Evolutionary conservation across 2,888 invertebrate species (phyloP), one percentile per base, ranked within the genome.

Genomic region (Oscheius sp.): DNA sequence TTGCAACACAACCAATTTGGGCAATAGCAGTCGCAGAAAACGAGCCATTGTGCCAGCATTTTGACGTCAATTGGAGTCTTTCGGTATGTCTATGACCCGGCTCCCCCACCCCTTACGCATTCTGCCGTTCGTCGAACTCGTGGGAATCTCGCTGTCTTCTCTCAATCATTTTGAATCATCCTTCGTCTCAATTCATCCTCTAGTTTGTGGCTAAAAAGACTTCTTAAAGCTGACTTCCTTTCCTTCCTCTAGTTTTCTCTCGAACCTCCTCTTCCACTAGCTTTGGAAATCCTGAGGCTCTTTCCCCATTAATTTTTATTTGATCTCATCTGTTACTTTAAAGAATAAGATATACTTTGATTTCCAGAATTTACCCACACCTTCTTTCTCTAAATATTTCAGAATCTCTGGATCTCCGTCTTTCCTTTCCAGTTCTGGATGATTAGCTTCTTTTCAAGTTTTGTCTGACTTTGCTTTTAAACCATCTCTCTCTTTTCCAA

Each of bases 71-170:
- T 34, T 34, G 55, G 12, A 20, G 55, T 17, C 42, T 8, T n/a
- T n/a, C n/a, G n/a, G n/a, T n/a, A n/a, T n/a, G n/a, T n/a, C n/a
- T 42, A 42, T 42, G 42, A 37, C 20, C 37, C 8, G n/a, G 6
- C 33, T 37, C 53, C 31, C 53, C 29, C 29, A 31, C 53, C 33
- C 25, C 17, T 55, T 55, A 55, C 34, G 34, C 33, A 55, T 55
- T 55, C 55, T 55, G 34, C 20, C 55, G 55, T 37, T 55, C 55
- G 55, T 55, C 55, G 53, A 48, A 27, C 55, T 34, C 55, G 55
- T 55, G 55, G n/a, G 55, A 55, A 55, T n/a, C 17, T n/a, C n/a
- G n/a, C 17, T 37, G 25, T 15, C 33, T 55, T 33, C 20, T 55
- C 6, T 55, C 34, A 17, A n/a, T n/a, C n/a, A n/a, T n/a, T 55